These are phyloP conservation scores for Stenurella melanura DNA, from an alignment of 2,888 invertebrate species.

Conservation along the genomic window DNA sequence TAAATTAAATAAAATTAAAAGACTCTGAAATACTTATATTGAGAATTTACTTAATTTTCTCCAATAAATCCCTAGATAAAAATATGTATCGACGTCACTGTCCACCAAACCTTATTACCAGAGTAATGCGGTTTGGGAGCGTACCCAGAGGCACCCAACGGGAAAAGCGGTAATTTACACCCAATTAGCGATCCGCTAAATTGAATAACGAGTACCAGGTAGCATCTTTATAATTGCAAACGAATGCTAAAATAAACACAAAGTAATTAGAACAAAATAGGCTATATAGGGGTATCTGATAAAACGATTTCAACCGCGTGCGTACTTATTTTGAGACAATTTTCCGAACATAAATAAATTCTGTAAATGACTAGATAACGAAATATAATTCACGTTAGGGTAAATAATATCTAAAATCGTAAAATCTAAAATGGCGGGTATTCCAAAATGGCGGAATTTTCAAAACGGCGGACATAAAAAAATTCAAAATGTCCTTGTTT, in stretches of 20 bases:
- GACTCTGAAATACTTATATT: too few species aligned
- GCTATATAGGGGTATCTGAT: background rate
- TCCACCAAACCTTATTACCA: conserved; percentile 49
- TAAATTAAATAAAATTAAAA: too few species aligned
- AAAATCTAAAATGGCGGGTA: too few species aligned
- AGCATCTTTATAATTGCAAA: conserved; percentile 55
- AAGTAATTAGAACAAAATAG: conserved; percentile 42
- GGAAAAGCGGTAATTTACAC: conserved; percentile 70
- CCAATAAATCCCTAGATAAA: too few species aligned
- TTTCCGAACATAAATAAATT: conserved; percentile 23
- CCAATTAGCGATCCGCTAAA: conserved; percentile 69
- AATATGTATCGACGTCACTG: conserved; percentile 35
- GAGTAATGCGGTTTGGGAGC: conserved; percentile 65
- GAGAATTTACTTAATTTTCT: too few species aligned
- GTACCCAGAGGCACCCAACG: conserved; percentile 63
- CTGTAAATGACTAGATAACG: background rate
- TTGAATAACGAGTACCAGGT: conserved; percentile 68
- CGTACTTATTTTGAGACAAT: conserved; percentile 14
- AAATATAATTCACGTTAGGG: background rate
- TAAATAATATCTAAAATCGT: too few species aligned
- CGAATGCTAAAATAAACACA: conserved; percentile 50
- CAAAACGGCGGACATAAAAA: too few species aligned
- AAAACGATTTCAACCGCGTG: background rate
- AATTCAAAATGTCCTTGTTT: too few species aligned
- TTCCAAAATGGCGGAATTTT: too few species aligned